Percentiles rank a stretch among this genome's conserved stretches.
Conservation (phyloP, 1,140 invertebrate species). For the Melipona quadrifasciata region DNA sequence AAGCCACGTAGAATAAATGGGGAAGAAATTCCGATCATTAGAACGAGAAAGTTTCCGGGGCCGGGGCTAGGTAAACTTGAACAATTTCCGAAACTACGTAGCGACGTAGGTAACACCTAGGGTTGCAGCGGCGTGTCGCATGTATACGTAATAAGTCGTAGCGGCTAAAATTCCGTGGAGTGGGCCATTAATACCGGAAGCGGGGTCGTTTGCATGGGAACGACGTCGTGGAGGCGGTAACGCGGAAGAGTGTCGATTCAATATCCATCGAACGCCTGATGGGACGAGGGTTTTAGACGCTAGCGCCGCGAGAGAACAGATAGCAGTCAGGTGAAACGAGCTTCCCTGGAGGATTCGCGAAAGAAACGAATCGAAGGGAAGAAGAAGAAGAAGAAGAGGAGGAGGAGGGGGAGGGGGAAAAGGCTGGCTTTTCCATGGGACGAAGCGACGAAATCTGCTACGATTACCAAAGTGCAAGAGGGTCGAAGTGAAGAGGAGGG, state of each 20-base stretch:
- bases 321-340: conserved; percentile 30
- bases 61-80: neutral
- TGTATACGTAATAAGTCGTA: conserved; percentile 38
- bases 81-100: neutral
- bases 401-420: neutral
- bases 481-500: too few relatives aligned
- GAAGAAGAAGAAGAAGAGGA: neutral
- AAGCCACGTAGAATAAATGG: neutral
- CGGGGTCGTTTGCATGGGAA: conserved; percentile 51
- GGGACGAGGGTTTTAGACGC: neutral
- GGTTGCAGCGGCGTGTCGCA: conserved; percentile 3
- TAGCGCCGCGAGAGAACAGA: neutral
- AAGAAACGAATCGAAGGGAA: neutral
- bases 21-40: neutral
- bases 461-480: conserved; percentile 15
- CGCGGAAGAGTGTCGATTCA: conserved; percentile 39
- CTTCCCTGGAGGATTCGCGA: neutral
- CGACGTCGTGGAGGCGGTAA: conserved; percentile 19
- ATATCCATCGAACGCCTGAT: conserved; percentile 43
- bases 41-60: too few relatives aligned
- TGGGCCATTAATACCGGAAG: conserved; percentile 40
- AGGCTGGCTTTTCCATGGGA: neutral
- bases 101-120: neutral
- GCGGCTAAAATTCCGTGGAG: neutral
- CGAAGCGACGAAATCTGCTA: conserved; percentile 17